Base-by-base conservation (phyloP, 2,888 invertebrate species). In the Drosophila peninsularis region DNA sequence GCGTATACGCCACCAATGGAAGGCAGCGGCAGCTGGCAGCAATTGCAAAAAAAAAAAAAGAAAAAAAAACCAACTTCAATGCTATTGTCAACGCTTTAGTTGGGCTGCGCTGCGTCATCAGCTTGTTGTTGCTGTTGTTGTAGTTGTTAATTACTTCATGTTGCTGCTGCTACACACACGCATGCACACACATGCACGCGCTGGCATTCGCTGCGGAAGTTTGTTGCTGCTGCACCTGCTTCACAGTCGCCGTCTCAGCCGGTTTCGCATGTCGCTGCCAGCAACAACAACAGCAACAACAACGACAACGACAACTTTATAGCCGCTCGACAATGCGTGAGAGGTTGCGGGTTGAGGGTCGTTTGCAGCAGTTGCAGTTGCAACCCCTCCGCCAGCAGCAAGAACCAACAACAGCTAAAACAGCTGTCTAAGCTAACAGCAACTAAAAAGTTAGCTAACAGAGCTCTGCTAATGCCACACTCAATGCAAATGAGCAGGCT, bases 111-210 rank as follows among this genome's bases (percentile, higher is more conserved):
- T 70, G 77, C 80, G 81, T 79, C 80, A 80, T 65, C 78, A 58
- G 42, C 66, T 64, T 64, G 74, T 52, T 61, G 80, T 73, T 82
- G 78, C 71, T 82, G 84, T 83, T 82, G 78, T 73, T 82, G 84
- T 83, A 74, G 83, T 87, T 88, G 82, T 86, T 88, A 86, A 89
- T 89, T 88, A 89, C 88, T 86, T 79, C 71, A 78, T 88, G 83
- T 84, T 82, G 80, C 79, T 83, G 79, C 75, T 62, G 70, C 55
- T 64, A 67, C 66, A 68, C 30, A 71, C 74, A 75, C 66, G 72
- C 70, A 66, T 65, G 42, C 49, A 53, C 44, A 56, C 62, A 64
- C 30, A 27, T 34, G 41, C 21, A 37, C 39, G 41, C 39, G 36
- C 52, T 45, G 39, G 74, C 82, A 83, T 71, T 60, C 72, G 80